Conservation (phyloP, 1,140 invertebrate species). For the Eupeodes corollae region DNA sequence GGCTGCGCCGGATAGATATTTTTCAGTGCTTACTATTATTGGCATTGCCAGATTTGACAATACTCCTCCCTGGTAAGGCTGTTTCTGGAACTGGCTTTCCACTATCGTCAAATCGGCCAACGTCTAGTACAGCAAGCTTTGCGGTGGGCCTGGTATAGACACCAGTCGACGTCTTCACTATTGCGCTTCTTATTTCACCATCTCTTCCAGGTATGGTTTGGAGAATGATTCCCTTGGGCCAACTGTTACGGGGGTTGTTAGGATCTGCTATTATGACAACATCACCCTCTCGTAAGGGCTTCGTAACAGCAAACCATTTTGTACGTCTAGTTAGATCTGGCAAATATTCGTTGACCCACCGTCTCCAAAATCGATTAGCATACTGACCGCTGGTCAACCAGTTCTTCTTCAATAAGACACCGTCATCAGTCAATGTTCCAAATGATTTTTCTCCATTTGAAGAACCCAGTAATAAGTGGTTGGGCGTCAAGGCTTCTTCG, state of each 20-base stretch:
- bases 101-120: too few species aligned
- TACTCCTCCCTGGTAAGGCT: too few species aligned
- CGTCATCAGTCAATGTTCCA: too few species aligned
- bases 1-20: too few species aligned
- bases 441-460: conserved; percentile 1
- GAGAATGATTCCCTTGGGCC: conserved; percentile 13
- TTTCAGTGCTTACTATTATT: too few species aligned
- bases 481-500: conserved; percentile 6
- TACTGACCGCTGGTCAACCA: too few species aligned
- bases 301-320: not conserved
- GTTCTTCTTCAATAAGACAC: too few species aligned
- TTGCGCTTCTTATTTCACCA: not conserved
- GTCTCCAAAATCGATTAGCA: not conserved
- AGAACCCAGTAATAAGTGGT: conserved; percentile 1
- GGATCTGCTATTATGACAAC: conserved; percentile 13
- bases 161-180: too few species aligned
- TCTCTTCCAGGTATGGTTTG: not conserved
- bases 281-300: not conserved
- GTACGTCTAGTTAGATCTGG: not conserved
- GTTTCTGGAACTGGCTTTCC: too few species aligned
- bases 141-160: too few species aligned
- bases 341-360: not conserved
- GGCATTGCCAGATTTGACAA: too few species aligned
- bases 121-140: too few species aligned
- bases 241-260: conserved; percentile 16